Evolutionary conservation across 2,113 vertebrate species (phyloP).

Genomic region (Epinephelus lanceolatus): DNA sequence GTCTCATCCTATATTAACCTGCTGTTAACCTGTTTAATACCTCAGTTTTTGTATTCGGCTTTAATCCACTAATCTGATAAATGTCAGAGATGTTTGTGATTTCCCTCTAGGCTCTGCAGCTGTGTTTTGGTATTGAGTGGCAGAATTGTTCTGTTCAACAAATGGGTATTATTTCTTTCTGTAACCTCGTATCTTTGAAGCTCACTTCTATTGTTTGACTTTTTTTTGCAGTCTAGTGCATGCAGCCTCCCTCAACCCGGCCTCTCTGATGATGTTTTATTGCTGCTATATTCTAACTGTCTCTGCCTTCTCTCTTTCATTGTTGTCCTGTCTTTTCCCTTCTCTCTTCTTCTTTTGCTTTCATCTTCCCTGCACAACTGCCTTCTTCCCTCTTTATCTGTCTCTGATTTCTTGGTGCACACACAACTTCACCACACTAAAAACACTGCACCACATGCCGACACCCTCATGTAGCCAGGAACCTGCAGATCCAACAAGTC

Average conservation of each 20-base stretch:
- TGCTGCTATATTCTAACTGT: slow-evolving; percentile 46
- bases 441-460: slow-evolving; percentile 11
- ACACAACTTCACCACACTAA: slow-evolving; percentile 44
- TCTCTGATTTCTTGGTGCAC: slow-evolving; percentile 25
- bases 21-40: slow-evolving; percentile 31
- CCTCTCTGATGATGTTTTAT: slow-evolving; percentile 5
- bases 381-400: slow-evolving; percentile 20
- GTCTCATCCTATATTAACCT: slow-evolving; percentile 29
- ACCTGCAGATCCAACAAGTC: slow-evolving; percentile 88
- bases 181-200: slow-evolving; percentile 26
- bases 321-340: slow-evolving; percentile 9
- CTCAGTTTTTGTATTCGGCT: slow-evolving; percentile 34
- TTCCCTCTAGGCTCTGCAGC: slow-evolving; percentile 33
- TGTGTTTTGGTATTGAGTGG: slow-evolving; percentile 47
- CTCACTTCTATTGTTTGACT: slow-evolving; percentile 40
- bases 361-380: slow-evolving; percentile 25
- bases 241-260: slow-evolving; percentile 46
- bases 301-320: slow-evolving; percentile 58
- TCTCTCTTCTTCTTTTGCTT: slow-evolving; percentile 16
- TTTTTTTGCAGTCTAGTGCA: slow-evolving; percentile 71
- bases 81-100: slow-evolving; percentile 26
- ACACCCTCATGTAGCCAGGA: slow-evolving; percentile 85
- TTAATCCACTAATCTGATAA: slow-evolving; percentile 61
- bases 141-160: slow-evolving; percentile 29
- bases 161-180: slow-evolving; percentile 3